These are phyloP conservation scores for Spatulosminthurus flaviceps DNA, from an alignment of 2,888 invertebrate genomes.

Conservation along the genomic window DNA sequence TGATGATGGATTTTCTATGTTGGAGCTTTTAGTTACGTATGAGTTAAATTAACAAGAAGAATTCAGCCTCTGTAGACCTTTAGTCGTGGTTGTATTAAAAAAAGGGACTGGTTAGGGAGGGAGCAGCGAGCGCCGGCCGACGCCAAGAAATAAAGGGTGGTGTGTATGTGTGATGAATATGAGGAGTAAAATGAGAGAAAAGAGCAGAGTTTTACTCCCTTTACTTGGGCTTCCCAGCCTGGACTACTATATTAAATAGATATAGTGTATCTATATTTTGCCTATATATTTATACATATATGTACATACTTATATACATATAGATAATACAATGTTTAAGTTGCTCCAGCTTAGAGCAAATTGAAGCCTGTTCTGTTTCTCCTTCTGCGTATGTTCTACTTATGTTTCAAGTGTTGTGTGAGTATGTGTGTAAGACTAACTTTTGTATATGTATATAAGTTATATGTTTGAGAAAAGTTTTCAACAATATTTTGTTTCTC, in stretches of 20 bases:
- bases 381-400: not conserved
- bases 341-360: not conserved
- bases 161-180: not conserved
- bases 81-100: not conserved
- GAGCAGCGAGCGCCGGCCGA: not conserved
- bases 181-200: not conserved
- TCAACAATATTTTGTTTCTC: conserved; percentile 13
- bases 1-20: conserved; percentile 32
- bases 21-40: conserved; percentile 13
- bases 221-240: not conserved
- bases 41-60: conserved; percentile 13
- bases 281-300: not conserved
- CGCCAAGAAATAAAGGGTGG: not conserved
- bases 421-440: too few species aligned
- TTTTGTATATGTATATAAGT: too few species aligned
- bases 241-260: too few species aligned
- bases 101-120: not conserved
- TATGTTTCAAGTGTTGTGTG: too few species aligned
- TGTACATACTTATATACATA: conserved; percentile 9
- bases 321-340: not conserved
- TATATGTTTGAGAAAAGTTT: conserved; percentile 4
- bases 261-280: too few species aligned
- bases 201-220: not conserved
- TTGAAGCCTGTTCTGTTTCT: not conserved
- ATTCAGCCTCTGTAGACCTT: not conserved